Conservation (phyloP, 64 coral and sea anemone species). For the Montipora sp. region DNA sequence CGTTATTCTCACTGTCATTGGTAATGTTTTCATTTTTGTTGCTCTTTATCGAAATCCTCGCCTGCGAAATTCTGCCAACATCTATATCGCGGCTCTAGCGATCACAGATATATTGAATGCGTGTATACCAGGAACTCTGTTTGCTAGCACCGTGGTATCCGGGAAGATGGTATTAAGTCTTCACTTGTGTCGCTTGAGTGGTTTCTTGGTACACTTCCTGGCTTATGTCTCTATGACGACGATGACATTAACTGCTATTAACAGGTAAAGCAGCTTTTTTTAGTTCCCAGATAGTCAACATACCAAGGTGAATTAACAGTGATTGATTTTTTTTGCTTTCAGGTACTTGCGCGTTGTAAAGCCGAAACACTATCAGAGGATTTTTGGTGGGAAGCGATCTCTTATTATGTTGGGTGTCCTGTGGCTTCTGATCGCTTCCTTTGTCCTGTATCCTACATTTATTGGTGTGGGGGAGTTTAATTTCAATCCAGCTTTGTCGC, state of each 20-base stretch:
- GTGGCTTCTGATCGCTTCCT: constrained; percentile 22
- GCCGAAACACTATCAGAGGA: background rate
- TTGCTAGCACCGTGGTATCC: background rate
- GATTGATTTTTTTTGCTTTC: background rate
- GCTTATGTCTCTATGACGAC: constrained; percentile 41
- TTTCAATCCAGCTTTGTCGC: background rate
- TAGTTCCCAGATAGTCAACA: too few relatives aligned
- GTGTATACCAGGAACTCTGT: constrained; percentile 19
- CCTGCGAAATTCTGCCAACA: constrained; percentile 21
- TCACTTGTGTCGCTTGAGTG: background rate
- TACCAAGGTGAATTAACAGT: too few relatives aligned
- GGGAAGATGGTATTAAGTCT: constrained; percentile 14
- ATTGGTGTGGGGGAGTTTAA: background rate
- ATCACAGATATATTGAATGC: constrained; percentile 2
- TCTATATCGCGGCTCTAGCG: constrained; percentile 28
- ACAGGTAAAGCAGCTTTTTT: constrained; percentile 1
- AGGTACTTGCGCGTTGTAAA: constrained; percentile 39
- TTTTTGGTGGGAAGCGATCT: background rate
- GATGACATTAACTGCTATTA: constrained; percentile 36
- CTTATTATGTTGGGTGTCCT: background rate
- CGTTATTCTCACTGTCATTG: background rate
- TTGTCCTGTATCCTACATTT: background rate
- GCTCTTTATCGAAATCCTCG: constrained; percentile 23
- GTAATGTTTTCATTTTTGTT: constrained; percentile 15
- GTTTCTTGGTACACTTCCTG: constrained; percentile 37